Evolutionary conservation across 92 coral and sea anemone genomes (phyloP).

Genomic region (Umimayanthus chanpuru): DNA sequence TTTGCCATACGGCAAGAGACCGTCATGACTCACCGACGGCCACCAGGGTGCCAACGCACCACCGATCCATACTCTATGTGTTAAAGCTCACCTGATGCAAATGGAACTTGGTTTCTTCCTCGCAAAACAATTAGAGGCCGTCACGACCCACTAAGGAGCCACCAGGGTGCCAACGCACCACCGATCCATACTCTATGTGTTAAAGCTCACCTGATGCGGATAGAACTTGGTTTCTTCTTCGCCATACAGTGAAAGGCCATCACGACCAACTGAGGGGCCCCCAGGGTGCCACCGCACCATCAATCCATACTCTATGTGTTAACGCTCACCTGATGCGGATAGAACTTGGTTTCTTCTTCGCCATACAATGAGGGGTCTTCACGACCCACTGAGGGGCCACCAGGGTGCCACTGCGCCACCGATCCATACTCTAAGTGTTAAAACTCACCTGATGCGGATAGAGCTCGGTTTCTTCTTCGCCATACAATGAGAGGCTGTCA

Average conservation of each 20-base stretch:
- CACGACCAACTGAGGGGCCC: neutral
- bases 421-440: no score
- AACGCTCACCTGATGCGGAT: neutral
- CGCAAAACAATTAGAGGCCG: neutral
- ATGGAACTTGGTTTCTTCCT: neutral
- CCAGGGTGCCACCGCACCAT: neutral
- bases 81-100: neutral
- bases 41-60: neutral
- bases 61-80: no score
- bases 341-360: neutral
- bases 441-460: neutral
- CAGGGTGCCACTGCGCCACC: neutral
- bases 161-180: neutral
- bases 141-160: neutral
- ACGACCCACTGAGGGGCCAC: constrained; percentile 7
- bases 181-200: no score
- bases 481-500: constrained; percentile 1
- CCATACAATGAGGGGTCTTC: neutral
- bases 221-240: neutral
- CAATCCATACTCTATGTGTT: no score
- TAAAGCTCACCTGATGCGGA: neutral
- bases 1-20: neutral
- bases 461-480: neutral
- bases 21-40: neutral
- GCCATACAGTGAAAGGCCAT: neutral